These are phyloP conservation scores for Lichenostomus cassidix DNA, from an alignment of 2,113 vertebrate genomes.

Conservation along the genomic window DNA sequence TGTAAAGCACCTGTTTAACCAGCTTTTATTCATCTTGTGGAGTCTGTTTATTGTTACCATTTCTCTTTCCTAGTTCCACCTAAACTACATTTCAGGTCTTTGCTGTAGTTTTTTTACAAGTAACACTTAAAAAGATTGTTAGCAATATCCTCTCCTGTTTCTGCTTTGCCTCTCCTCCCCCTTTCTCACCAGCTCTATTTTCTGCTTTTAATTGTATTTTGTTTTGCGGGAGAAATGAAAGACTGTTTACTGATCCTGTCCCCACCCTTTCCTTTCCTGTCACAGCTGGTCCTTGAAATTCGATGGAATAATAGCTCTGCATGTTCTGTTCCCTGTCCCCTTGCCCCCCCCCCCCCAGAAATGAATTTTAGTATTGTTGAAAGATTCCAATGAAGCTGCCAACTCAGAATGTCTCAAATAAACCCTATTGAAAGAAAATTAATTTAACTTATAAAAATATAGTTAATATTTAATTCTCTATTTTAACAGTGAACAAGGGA, in stretches of 20 bases:
- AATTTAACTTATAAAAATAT: background rate
- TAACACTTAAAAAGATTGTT: background rate
- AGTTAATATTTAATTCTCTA: background rate
- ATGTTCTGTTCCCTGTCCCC: background rate
- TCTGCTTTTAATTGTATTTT: constrained; percentile 20
- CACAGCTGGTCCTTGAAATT: constrained; percentile 13
- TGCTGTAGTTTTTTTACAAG: background rate
- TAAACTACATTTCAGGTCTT: background rate
- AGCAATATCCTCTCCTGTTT: background rate
- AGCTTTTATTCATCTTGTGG: background rate
- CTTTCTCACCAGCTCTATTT: background rate
- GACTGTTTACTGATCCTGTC: constrained; percentile 25
- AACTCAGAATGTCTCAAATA: background rate
- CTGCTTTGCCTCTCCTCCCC: background rate
- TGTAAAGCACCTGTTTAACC: background rate
- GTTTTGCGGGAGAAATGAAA: background rate
- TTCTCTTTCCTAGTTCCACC: background rate
- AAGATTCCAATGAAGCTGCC: background rate
- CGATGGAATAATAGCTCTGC: background rate
- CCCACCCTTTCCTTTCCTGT: constrained; percentile 11
- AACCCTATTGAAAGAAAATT: background rate
- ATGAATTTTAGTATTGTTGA: background rate
- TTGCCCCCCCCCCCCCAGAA: background rate
- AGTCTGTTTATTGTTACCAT: background rate
- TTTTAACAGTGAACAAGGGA: background rate